A percentile compares a stretch with the other conserved stretches of the same genome.
Conservation (phyloP, 2,113 vertebrate species). For the Myrmophylax atrothorax region DNA sequence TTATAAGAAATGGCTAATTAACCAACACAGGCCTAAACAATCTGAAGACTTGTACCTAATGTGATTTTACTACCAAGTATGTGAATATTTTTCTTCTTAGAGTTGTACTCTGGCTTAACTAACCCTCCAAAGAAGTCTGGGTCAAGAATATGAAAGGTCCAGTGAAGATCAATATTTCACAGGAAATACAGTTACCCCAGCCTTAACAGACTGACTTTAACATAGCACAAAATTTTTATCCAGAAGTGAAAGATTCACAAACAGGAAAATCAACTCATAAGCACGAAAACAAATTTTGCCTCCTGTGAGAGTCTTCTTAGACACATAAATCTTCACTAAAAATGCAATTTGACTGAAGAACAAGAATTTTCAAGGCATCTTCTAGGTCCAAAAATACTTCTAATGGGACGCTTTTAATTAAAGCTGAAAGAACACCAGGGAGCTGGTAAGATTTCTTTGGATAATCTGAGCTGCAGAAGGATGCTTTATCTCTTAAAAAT, state of each 20-base stretch:
- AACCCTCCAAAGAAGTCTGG: background rate
- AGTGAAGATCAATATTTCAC: background rate
- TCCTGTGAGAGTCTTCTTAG: background rate
- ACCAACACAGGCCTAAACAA: background rate
- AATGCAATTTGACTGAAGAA: background rate
- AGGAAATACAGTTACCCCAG: background rate
- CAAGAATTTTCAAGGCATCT: background rate
- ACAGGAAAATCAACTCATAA: background rate
- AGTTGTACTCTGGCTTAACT: background rate
- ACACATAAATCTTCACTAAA: background rate
- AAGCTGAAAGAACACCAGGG: background rate
- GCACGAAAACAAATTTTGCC: background rate
- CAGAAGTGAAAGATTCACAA: background rate
- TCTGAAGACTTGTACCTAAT: background rate
- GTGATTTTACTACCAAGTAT: background rate
- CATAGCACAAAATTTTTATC: background rate
- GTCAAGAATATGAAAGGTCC: background rate
- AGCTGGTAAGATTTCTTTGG: background rate
- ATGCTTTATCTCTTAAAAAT: background rate
- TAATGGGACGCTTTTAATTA: background rate
- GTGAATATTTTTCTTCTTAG: background rate
- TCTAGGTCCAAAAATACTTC: background rate
- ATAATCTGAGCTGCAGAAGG: background rate
- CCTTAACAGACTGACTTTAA: background rate
- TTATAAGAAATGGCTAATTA: background rate